Evolutionary conservation across 2,113 vertebrate genomes (phyloP).

Genomic region (Ailuropoda melanoleuca): DNA sequence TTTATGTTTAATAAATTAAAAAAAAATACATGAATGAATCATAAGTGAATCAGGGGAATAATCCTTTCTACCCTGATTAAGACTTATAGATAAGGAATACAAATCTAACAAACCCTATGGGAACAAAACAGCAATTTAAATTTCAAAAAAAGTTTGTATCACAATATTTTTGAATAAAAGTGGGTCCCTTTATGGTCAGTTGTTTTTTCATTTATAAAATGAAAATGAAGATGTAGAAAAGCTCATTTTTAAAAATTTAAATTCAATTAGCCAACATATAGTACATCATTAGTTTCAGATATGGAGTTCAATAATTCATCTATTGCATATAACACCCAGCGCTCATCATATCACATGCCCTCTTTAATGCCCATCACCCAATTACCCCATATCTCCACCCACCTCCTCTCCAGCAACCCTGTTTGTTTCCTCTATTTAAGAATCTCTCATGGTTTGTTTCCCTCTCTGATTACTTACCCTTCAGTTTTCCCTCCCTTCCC

Average conservation of each 20-base stretch:
- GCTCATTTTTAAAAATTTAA: not conserved
- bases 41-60: not conserved
- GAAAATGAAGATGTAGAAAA: constrained; percentile 6
- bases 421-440: not conserved
- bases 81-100: not conserved
- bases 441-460: not conserved
- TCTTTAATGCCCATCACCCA: too few species aligned
- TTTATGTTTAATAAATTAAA: not conserved
- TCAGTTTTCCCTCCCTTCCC: not conserved
- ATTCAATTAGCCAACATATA: not conserved
- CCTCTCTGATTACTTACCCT: not conserved
- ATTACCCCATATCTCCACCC: too few species aligned
- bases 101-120: not conserved
- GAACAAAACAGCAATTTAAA: not conserved
- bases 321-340: not conserved
- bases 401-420: not conserved
- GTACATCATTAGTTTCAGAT: not conserved
- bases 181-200: not conserved
- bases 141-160: not conserved
- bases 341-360: not conserved
- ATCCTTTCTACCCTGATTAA: not conserved
- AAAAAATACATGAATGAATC: not conserved
- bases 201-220: not conserved
- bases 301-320: not conserved
- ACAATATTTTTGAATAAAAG: constrained; percentile 22